Evolutionary conservation across 2,113 vertebrate species (phyloP), one percentile per base, ranked within the genome.

Genomic region (Trichomycterus rosablanca): DNA sequence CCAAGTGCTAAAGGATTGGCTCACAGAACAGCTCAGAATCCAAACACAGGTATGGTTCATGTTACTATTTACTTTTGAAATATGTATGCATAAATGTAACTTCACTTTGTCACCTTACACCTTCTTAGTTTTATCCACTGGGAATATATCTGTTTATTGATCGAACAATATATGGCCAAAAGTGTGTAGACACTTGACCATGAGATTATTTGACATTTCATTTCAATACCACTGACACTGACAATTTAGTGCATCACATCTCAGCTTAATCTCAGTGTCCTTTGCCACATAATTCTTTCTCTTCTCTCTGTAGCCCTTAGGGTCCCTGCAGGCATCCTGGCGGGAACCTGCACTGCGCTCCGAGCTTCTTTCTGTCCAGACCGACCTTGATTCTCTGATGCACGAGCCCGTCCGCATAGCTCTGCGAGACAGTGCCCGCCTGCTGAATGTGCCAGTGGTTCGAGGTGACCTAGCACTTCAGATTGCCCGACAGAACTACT

Each of bases 401-500:
- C 76, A 71, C 1, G 86, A 86, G 63, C 81, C 76, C 5, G 79
- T 95, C 19, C 87, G 88, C 43, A 78, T 75, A 2, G 59, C 87
- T 19, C 74, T 96, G 9, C 86, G 85, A 61, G 85, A 92, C 71
- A 87, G 89, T 0, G 90, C 91, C 15, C 82, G 72, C 19, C 78
- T 87, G 56, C 22, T 95, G 5, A 90, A 84, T 20, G 74, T 81
- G 16, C 93, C 95, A 0, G 79, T 95, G 7, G 84, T 94, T 24
- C 88, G 83, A 53, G 89, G 83, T 8, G 89, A 89, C 74, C 77
- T 95, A 56, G 81, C 84, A 35, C 63, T 76, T 46, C 92, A 93
- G 68, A 80, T 95, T 59, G 88, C 90, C 72, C 82, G 75, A 5
- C 92, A 92, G 72, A 82, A 90, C 14, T 81, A 68, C 68, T 89